Base-by-base conservation (phyloP, 2,113 vertebrate genomes). In the Xyrauchen texanus region DNA sequence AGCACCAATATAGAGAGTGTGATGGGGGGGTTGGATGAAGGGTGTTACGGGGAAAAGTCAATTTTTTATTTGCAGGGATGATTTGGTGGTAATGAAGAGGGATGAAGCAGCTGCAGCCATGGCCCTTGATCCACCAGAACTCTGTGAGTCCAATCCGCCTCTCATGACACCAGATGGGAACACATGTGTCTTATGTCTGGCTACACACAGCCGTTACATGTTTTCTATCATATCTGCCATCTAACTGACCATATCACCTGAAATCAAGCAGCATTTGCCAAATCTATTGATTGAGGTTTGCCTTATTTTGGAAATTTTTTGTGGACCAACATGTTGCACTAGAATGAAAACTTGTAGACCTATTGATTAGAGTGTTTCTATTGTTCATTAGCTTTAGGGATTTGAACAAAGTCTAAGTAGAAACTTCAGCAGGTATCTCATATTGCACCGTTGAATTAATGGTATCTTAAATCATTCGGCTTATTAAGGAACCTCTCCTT, bases 71-170 rank as follows among this genome's bases (percentile, higher is more conserved):
- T 83, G 52, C 73, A 65, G 78, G 45, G 76, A 67, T 83, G 84
- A 85, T 83, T 79, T 81, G 84, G 65, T 68, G 51, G 69, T 84
- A 81, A 84, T 84, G 79, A 84, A 84, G 87, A 87, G 80, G 60
- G 80, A 88, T 83, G 63, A 44, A 52, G 62, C 78, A 78, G 79
- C 81, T 74, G 71, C 76, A 12, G 47, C 82, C 80, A 76, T 9
- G 68, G 68, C 72, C 71, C 72, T 8, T 57, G 34, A 77, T 78
- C 77, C 74, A 69, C 76, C 79, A 80, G 60, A 53, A 57, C 70
- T 34, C 21, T 34, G 7, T 49, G 58, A 69, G 78, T 15, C 62
- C 21, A 68, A 77, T 67, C 58, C 64, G 47, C 47, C 66, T 51
- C 66, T 55, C 51, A 73, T 47, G 63, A 49, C 2, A 68, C 58